Conservation (phyloP, 1,140 invertebrate species). For the Drosophila prosaltans region DNA sequence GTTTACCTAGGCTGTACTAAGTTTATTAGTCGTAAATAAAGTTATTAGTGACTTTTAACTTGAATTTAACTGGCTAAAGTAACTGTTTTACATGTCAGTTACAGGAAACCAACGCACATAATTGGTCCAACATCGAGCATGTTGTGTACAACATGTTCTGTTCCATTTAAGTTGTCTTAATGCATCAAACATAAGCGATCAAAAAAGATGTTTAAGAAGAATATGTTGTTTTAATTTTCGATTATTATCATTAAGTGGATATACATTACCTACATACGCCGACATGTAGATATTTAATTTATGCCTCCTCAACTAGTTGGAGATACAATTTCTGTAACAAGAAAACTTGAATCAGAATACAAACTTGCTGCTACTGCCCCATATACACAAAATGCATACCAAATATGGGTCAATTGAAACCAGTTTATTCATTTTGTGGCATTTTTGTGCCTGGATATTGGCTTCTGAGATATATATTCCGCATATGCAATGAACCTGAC, state of each 20-base stretch:
- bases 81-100: background rate
- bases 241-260: background rate
- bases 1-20: background rate
- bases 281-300: too few species aligned
- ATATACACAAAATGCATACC: background rate
- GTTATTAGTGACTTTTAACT: background rate
- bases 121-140: constrained; percentile 11
- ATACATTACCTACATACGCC: too few species aligned
- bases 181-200: background rate
- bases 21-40: background rate
- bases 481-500: constrained; percentile 43
- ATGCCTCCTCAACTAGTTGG: too few species aligned
- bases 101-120: background rate
- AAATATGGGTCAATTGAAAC: constrained; percentile 20
- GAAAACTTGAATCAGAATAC: background rate
- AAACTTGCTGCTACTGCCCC: constrained; percentile 8
- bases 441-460: constrained; percentile 1
- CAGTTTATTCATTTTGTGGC: constrained; percentile 9
- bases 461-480: background rate
- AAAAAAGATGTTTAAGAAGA: background rate
- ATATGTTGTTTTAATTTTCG: background rate
- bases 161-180: background rate
- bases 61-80: background rate
- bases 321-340: background rate
- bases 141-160: constrained; percentile 17